Evolutionary conservation across 2,888 invertebrate genomes (phyloP).

Genomic region (Eupeodes latifasciatus): DNA sequence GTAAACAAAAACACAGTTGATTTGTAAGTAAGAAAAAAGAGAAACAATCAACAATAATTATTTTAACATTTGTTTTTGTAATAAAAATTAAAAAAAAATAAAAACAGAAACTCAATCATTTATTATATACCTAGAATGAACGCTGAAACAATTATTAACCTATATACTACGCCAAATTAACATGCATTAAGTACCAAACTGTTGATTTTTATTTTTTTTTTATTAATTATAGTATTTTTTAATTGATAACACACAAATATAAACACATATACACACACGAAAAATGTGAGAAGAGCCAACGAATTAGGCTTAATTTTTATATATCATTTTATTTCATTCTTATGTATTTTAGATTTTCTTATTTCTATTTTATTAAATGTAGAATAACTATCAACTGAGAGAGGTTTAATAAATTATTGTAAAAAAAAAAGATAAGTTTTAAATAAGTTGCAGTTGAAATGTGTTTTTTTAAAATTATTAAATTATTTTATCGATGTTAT

Average conservation of each 20-base stretch:
- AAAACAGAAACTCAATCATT: conserved; percentile 50
- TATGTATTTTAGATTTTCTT: conserved; percentile 41
- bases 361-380: conserved; percentile 40
- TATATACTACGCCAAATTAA: conserved; percentile 76
- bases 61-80: conserved; percentile 59
- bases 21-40: conserved; percentile 28
- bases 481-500: conserved; percentile 71
- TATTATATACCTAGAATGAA: conserved; percentile 52
- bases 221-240: conserved; percentile 56
- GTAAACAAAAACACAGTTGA: conserved; percentile 44
- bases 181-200: conserved; percentile 76
- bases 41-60: conserved; percentile 61
- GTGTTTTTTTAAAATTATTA: conserved; percentile 57
- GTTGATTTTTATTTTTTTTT: conserved; percentile 65
- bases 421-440: conserved; percentile 30
- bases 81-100: conserved; percentile 20
- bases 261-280: background rate
- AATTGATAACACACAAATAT: conserved; percentile 62
- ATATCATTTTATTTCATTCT: conserved; percentile 57
- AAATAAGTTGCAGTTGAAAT: conserved; percentile 61
- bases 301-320: conserved; percentile 72
- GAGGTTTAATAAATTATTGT: conserved; percentile 67
- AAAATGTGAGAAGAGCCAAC: conserved; percentile 65
- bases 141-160: conserved; percentile 72
- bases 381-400: conserved; percentile 54